Conservation (phyloP, 2,888 invertebrate genomes). For the Acanthosepion esculentum region DNA sequence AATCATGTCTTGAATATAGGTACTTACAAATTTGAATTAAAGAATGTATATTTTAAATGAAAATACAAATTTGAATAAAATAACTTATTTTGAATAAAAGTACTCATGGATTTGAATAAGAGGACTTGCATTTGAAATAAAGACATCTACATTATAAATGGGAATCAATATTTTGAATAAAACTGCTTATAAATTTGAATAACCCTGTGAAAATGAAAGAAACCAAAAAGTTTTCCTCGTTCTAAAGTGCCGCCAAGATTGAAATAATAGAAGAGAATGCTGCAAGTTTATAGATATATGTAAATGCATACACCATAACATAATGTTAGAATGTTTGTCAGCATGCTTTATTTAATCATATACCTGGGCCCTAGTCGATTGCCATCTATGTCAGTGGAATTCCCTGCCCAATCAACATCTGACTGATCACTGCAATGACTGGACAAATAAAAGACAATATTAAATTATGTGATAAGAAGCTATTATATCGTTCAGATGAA, state of each 20-base stretch:
- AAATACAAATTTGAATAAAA: too few species aligned
- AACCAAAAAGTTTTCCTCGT: neutral
- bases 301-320: neutral
- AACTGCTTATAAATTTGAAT: neutral
- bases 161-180: too few species aligned
- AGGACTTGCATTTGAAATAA: too few species aligned
- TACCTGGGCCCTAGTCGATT: constrained; percentile 41
- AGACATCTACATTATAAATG: too few species aligned
- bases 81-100: too few species aligned
- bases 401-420: constrained; percentile 42
- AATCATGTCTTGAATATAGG: too few species aligned
- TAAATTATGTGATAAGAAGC: constrained; percentile 34
- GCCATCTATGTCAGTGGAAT: constrained; percentile 45
- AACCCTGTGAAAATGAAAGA: neutral
- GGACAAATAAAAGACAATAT: constrained; percentile 41
- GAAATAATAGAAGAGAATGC: neutral
- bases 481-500: neutral
- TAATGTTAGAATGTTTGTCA: neutral
- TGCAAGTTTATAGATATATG: neutral
- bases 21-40: too few species aligned
- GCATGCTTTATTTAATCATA: constrained; percentile 25
- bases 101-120: too few species aligned
- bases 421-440: constrained; percentile 38
- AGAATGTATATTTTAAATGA: too few species aligned
- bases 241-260: neutral